Evolutionary conservation across 2,888 invertebrate genomes (phyloP), one percentile per base, ranked within the genome.

Genomic region (Venustoraphidia nigricollis): DNA sequence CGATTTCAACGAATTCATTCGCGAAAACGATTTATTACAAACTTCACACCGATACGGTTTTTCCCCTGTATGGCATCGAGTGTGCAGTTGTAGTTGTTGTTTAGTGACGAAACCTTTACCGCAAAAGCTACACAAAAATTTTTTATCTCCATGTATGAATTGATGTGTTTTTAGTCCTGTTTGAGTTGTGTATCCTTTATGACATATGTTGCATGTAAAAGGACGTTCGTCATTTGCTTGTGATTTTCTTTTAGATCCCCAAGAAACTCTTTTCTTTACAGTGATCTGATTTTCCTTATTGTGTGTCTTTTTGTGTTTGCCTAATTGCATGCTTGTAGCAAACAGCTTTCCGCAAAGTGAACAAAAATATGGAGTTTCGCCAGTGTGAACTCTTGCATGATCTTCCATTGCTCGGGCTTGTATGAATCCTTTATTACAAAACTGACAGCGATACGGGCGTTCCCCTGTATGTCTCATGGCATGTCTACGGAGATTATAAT

Each of bases 401-500:
- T 34, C 40, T 10, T 38, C 17, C 9, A 46, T 11, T 34, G 46
- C 34, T 2, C 39, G 39, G 1, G 38, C 38, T 27, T 46, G 46
- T 13, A 46, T 46, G 10, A 46, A 46, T 14, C 40, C 40, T 46
- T 40, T 46, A 34, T 40, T 40, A 17, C 46, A 46, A 11, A 46
- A 27, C 10, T 11, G 27, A 40, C 46, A 46, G n/a, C 40, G 46
- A 40, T 46, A 40, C 8, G 46, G 46, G 8, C 46, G 46, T 39
- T 46, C 46, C 34, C 38, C 45, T 10, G 45, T 47, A 40, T 51
- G 51, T 13, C 35, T 47, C 14, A 44, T 45, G 9, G 27, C 43
- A 34, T 52, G 52, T 8, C 51, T 38, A 9, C 44, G 47, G 17
- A 52, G 44, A 37, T 51, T 49, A 34, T 37, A 39, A 40, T 36